phyloP scores from a whole-genome alignment of 53 echinoderm and acorn worm genomes.

The Holothuria leucospilota region DNA sequence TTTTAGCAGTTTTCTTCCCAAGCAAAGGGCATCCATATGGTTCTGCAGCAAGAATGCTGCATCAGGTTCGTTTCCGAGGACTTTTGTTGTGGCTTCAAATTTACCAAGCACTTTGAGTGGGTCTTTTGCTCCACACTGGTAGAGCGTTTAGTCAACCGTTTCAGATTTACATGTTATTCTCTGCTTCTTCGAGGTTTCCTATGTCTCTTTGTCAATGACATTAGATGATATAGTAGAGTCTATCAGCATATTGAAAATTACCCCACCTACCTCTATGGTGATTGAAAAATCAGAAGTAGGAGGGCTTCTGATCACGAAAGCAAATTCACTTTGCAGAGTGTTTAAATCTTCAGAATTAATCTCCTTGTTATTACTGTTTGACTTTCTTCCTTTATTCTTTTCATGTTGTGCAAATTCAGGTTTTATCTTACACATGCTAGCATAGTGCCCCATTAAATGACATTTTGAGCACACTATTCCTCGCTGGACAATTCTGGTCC shows the following conservation, averaged over 20 bases:
- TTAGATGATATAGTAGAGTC: too few relatives aligned
- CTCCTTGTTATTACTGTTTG: background rate
- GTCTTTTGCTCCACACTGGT: constrained; percentile 57
- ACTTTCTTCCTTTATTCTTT: background rate
- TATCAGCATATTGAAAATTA: too few relatives aligned
- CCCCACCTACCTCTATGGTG: too few relatives aligned
- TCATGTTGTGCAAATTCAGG: background rate
- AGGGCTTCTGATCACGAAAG: too few relatives aligned
- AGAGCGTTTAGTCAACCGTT: constrained; percentile 32
- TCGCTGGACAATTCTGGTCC: constrained; percentile 56
- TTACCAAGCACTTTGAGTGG: constrained; percentile 60
- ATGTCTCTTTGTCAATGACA: background rate
- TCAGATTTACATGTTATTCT: constrained; percentile 57
- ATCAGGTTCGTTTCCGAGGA: background rate
- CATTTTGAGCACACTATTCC: constrained; percentile 59
- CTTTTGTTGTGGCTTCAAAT: constrained; percentile 42
- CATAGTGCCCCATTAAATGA: constrained; percentile 47
- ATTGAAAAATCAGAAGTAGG: too few relatives aligned
- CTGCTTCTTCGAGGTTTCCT: constrained; percentile 43
- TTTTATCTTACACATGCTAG: constrained; percentile 51
- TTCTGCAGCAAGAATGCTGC: constrained; percentile 57
- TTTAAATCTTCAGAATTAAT: background rate
- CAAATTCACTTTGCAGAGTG: too few relatives aligned
- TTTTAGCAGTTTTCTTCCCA: constrained; percentile 56
- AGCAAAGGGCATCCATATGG: constrained; percentile 59